These are phyloP conservation scores for Phenganax marumi DNA, from an alignment of 92 coral and sea anemone genomes.

Conservation along the genomic window DNA sequence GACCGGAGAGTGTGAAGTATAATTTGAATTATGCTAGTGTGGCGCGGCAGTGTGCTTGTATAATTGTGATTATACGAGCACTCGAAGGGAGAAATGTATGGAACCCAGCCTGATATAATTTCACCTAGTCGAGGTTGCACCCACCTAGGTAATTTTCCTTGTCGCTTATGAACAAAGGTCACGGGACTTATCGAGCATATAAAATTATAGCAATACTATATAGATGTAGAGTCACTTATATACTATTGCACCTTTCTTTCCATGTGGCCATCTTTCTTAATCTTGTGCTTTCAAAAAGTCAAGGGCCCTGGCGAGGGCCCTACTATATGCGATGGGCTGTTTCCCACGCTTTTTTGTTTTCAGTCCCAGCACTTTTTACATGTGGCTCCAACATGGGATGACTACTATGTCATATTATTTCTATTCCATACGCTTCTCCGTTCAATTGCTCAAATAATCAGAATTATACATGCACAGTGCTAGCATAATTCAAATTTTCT, in stretches of 20 bases:
- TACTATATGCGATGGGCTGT: background rate
- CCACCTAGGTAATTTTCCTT: background rate
- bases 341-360: background rate
- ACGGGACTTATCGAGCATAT: no score
- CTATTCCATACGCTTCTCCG: background rate
- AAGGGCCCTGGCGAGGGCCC: background rate
- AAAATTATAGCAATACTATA: no score
- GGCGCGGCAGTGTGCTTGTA: constrained; percentile 2
- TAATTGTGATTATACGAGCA: constrained; percentile 15
- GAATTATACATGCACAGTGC: no score
- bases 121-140: background rate
- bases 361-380: background rate
- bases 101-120: background rate
- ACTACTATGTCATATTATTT: background rate
- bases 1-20: constrained; percentile 10
- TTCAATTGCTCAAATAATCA: no score
- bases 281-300: background rate
- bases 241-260: background rate
- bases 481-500: no score
- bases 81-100: constrained; percentile 7
- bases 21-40: constrained; percentile 15
- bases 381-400: no score
- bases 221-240: no score
- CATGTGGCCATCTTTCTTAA: background rate
- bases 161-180: background rate